Base-by-base conservation (phyloP, 2,888 invertebrate species). In the Mesochorus sp. region DNA sequence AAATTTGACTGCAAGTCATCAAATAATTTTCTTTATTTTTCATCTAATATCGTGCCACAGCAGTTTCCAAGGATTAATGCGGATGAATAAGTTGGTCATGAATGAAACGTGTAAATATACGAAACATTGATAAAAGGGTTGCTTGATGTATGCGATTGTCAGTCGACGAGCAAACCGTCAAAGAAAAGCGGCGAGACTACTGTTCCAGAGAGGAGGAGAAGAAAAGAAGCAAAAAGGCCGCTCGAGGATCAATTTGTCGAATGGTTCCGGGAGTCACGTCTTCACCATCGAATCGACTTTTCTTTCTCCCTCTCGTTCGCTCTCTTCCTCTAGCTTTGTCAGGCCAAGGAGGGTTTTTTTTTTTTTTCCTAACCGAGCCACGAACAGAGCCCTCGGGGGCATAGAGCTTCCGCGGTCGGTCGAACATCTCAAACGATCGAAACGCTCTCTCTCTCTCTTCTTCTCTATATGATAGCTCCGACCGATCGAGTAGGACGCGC, bases 231-330 rank as follows among this genome's bases (percentile, higher is more conserved):
- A n/a, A 31, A 44, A 55, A 47, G 66, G 37, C 57, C 55, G 57
- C 57, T 55, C 3, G 53, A 72, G 67, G 53, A 72, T 71, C 62
- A 76, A 72, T 71, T 76, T 72, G 67, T 76, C 72, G 67, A 72
- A 72, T 62, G 49, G 71, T 68, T 47, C 44, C 62, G 55, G 37
- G 47, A 44, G 62, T 75, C 75, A 75, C 75, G 75, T 75, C 47
- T 62, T 55, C 53, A 26, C 51, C 62, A 75, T 62, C 75, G 61
- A 61, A 75, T 51, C 61, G 14, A 12, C 59, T 24, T 68, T 31
- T 14, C 10, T 28, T 47, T 26, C 55, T 26, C 31, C 6, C 24
- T 26, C 64, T 28, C 17, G 31, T 12, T 34, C 49, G 14, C 26
- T 34, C 55, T 8, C 24, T 53, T 10, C 19, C 12, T 12, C 37